Conservation (phyloP, 2,888 invertebrate species). For the Drosophila picticornis region DNA sequence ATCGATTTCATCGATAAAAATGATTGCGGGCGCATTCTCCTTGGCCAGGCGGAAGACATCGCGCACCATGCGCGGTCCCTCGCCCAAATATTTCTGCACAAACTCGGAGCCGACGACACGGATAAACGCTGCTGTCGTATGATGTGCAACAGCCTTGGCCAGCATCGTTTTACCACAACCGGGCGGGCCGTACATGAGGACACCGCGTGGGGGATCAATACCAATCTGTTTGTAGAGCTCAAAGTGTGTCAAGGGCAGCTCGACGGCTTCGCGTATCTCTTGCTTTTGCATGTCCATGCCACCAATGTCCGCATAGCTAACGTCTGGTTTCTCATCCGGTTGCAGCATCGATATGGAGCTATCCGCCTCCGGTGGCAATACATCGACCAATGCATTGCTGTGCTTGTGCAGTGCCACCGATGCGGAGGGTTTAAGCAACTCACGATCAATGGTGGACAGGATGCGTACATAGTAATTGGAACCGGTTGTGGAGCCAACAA, state of each 20-base stretch:
- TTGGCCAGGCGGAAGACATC: constrained; percentile 99
- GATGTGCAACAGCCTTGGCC: constrained; percentile 99
- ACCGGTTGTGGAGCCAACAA: constrained; percentile 99
- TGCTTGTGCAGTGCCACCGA: constrained; percentile 99
- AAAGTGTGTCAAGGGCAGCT: constrained; percentile 98
- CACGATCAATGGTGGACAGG: constrained; percentile 98
- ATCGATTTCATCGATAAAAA: constrained; percentile 99
- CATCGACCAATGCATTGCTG: constrained; percentile 99
- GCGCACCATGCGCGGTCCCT: constrained; percentile 99
- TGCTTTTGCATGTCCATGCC: constrained; percentile 99
- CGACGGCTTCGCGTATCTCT: constrained; percentile 99
- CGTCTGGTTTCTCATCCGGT: constrained; percentile 99
- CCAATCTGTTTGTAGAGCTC: constrained; percentile 99
- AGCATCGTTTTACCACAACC: constrained; percentile 99
- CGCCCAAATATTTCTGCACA: constrained; percentile 99
- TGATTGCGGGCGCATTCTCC: constrained; percentile 99
- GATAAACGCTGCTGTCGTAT: constrained; percentile 99
- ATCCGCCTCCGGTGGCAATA: constrained; percentile 99
- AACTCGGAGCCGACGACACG: constrained; percentile 99
- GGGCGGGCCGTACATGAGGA: constrained; percentile 99
- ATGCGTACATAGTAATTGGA: constrained; percentile 99
- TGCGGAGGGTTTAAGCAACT: constrained; percentile 98
- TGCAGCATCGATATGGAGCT: constrained; percentile 99
- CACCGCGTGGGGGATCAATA: constrained; percentile 99
- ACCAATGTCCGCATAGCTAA: constrained; percentile 98